Evolutionary conservation across 2,113 vertebrate species (phyloP), one percentile per base, ranked within the genome.

Genomic region (Andinoacara biseriatus): DNA sequence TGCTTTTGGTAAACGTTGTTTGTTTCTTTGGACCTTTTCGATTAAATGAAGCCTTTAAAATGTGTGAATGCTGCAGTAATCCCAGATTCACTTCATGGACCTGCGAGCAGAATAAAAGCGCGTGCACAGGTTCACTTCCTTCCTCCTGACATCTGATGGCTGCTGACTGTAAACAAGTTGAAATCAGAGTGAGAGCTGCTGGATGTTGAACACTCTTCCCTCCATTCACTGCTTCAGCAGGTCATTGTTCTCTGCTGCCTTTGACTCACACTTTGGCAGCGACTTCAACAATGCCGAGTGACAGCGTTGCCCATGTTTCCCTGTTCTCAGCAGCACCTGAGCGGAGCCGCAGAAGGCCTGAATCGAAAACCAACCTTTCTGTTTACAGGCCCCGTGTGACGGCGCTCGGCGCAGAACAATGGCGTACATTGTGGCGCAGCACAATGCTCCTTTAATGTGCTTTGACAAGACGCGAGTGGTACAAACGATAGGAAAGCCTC

Each of bases 401-500:
- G 18, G 76, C 38, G 1, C 58, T 43, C 61, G 85, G n/a, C 3
- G 26, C 40, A 61, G 79, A 83, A 94, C 90, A 93, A 92, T 85
- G 72, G 83, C 1, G 7, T 7, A 43, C 40, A 86, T 89, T 92
- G 93, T 93, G 76, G 33, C 1, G 11, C 56, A 1, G 38, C 2
- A 92, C 89, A 94, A 91, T 88, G 88, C 83, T 60, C 35, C 77
- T 80, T 85, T 90, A 91, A 92, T 84, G 38, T 79, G 86, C 86
- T 92, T 88, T 86, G 89, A 92, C 90, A 89, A 86, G 91, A 62
- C 72, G 22, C 22, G 46, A 82, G 69, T 35, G 35, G 58, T 49
- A 81, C 85, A 85, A 81, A 76, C 9, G 15, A 86, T 18, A 58
- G 76, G 29, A 57, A 69, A 62, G 83, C 81, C 65, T 85, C 67